A percentile compares a stretch with the other conserved stretches of the same genome.
Conservation (phyloP, 2,888 invertebrate species). For the Trissoscelio sp. region DNA sequence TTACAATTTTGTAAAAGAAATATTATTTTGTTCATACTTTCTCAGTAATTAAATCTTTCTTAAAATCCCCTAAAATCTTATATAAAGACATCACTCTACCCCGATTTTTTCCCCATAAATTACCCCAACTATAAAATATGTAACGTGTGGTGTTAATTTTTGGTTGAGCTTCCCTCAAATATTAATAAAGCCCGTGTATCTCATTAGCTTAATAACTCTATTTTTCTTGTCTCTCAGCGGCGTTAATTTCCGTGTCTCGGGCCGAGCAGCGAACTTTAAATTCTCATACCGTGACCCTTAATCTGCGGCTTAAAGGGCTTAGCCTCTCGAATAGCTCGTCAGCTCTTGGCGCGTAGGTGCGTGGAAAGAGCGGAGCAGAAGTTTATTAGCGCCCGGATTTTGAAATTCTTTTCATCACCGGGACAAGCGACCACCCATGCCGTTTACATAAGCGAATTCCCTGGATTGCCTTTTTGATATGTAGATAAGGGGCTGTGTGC, state of each 20-base stretch:
- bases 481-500: conserved; percentile 81
- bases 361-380: conserved; percentile 77
- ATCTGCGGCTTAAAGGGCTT: conserved; percentile 81
- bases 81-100: too few species aligned
- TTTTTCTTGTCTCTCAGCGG: conserved; percentile 54
- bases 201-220: conserved; percentile 63
- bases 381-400: conserved; percentile 83
- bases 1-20: too few species aligned
- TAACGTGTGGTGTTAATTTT: conserved; percentile 46
- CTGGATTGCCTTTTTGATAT: conserved; percentile 84
- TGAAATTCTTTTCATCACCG: conserved; percentile 83
- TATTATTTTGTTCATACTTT: too few species aligned
- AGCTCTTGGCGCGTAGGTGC: conserved; percentile 71
- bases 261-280: conserved; percentile 78
- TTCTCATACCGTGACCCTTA: conserved; percentile 80
- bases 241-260: conserved; percentile 64
- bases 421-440: conserved; percentile 78
- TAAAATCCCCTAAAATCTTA: too few species aligned
- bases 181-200: conserved; percentile 60
- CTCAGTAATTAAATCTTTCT: too few species aligned
- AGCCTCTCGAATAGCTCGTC: conserved; percentile 83
- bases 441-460: conserved; percentile 84
- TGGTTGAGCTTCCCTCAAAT: conserved; percentile 22
- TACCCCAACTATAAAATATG: conserved; percentile 24
- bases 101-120: conserved; percentile 56